phyloP scores from a whole-genome alignment of 2,797 vertebrate genomes.

The Menidia menidia region DNA sequence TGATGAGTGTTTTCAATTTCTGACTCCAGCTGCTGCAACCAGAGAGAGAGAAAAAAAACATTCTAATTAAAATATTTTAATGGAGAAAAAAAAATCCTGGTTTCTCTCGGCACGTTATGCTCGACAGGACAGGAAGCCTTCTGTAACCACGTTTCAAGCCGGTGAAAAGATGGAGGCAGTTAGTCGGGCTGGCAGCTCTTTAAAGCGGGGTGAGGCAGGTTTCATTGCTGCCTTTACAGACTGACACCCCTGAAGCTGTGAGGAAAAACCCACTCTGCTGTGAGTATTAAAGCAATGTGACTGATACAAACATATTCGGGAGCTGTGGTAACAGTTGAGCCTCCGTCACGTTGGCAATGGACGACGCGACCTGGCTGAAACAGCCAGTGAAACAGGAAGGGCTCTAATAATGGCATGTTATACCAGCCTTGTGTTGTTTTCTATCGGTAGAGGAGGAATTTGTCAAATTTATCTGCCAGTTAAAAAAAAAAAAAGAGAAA shows the following conservation, averaged over 20 bases:
- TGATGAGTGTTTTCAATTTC: slow-evolving; percentile 30
- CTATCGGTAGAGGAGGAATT: slow-evolving; percentile 31
- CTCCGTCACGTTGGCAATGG: slow-evolving; percentile 34
- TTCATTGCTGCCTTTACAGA: slow-evolving; percentile 66
- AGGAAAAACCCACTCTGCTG: slow-evolving; percentile 61
- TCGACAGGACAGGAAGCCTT: slow-evolving; percentile 39
- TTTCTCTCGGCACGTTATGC: slow-evolving; percentile 24
- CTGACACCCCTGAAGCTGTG: slow-evolving; percentile 62
- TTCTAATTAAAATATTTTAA: slow-evolving; percentile 46
- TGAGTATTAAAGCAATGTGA: slow-evolving; percentile 46
- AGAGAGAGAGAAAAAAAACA: neutral
- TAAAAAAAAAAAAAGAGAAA: slow-evolving; percentile 3
- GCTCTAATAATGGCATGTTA: slow-evolving; percentile 40
- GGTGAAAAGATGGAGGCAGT: slow-evolving; percentile 61
- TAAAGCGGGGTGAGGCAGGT: slow-evolving; percentile 57
- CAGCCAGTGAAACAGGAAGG: slow-evolving; percentile 51
- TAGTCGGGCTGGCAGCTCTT: slow-evolving; percentile 58
- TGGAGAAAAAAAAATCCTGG: neutral
- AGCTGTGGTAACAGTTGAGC: slow-evolving; percentile 15
- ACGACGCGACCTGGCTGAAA: slow-evolving; percentile 26
- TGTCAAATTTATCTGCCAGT: slow-evolving; percentile 44
- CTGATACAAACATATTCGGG: slow-evolving; percentile 51
- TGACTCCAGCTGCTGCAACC: slow-evolving; percentile 1
- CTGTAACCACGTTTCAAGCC: slow-evolving; percentile 47
- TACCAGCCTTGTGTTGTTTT: slow-evolving; percentile 28